Conservation (phyloP, 2,888 invertebrate species). For the Idaea biselata region DNA sequence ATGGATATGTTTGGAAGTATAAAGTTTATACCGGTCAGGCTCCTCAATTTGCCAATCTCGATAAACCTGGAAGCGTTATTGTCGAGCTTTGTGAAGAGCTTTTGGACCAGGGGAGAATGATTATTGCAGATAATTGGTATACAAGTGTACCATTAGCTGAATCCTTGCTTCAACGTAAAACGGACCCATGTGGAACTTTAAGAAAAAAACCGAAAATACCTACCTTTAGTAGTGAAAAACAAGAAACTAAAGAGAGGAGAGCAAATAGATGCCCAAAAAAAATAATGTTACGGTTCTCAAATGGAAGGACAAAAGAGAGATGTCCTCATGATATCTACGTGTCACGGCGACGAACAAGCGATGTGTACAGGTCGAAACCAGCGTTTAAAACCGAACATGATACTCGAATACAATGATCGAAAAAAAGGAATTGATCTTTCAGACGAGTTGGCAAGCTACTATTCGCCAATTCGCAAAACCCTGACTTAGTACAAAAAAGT, state of each 20-base stretch:
- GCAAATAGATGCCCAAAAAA: constrained; percentile 19
- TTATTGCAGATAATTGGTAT: constrained; percentile 25
- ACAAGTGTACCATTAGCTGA: constrained; percentile 23
- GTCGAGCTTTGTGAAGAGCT: constrained; percentile 17
- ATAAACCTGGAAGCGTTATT: constrained; percentile 19
- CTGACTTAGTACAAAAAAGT: constrained; percentile 26
- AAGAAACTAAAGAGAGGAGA: constrained; percentile 22
- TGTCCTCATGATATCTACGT: constrained; percentile 24
- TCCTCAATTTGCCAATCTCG: constrained; percentile 20
- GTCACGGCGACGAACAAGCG: constrained; percentile 17
- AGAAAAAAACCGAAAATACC: constrained; percentile 19
- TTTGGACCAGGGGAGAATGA: constrained; percentile 21
- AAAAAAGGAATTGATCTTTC: constrained; percentile 25
- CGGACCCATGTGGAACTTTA: constrained; percentile 22
- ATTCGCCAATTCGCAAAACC: constrained; percentile 25
- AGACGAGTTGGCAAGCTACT: constrained; percentile 18
- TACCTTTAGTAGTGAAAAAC: constrained; percentile 23
- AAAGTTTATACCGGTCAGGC: constrained; percentile 22
- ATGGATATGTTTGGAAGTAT: constrained; percentile 24
- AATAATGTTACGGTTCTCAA: constrained; percentile 25
- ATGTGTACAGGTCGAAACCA: constrained; percentile 12
- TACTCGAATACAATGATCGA: constrained; percentile 17
- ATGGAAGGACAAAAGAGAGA: constrained; percentile 28
- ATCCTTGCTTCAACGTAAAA: constrained; percentile 20
- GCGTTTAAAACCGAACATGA: constrained; percentile 16